Conservation (phyloP, 2,888 invertebrate species). For the Tenodera sinensis region DNA sequence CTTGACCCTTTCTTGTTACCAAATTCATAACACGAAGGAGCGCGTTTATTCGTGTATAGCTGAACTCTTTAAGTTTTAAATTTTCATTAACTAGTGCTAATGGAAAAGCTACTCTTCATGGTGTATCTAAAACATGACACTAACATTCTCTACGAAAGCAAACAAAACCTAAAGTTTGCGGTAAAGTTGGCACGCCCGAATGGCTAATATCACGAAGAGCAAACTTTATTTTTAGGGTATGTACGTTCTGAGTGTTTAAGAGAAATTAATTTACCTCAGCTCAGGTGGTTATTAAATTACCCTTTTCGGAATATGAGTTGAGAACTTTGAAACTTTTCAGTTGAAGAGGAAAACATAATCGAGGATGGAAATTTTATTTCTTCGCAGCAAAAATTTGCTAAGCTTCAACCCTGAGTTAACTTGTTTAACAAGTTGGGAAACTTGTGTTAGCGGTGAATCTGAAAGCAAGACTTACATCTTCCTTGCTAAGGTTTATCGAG, state of each 20-base stretch:
- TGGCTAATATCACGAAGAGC: background rate
- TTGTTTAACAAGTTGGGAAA: background rate
- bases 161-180: background rate
- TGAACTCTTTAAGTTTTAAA: background rate
- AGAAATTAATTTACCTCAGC: background rate
- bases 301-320: background rate
- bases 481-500: background rate
- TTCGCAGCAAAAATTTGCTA: background rate
- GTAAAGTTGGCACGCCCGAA: background rate
- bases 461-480: background rate
- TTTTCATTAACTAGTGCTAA: background rate
- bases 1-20: too few species aligned
- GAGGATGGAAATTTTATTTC: background rate
- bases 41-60: too few species aligned
- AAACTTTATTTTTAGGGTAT: background rate
- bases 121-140: background rate
- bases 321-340: background rate
- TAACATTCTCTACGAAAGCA: background rate
- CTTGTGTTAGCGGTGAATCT: background rate
- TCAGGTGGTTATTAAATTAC: background rate
- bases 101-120: background rate
- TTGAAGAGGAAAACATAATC: background rate
- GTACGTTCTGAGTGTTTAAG: background rate
- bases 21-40: too few species aligned
- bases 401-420: background rate